phyloP scores from a whole-genome alignment of 2,113 vertebrate species.

The Prunella fulvescens region DNA sequence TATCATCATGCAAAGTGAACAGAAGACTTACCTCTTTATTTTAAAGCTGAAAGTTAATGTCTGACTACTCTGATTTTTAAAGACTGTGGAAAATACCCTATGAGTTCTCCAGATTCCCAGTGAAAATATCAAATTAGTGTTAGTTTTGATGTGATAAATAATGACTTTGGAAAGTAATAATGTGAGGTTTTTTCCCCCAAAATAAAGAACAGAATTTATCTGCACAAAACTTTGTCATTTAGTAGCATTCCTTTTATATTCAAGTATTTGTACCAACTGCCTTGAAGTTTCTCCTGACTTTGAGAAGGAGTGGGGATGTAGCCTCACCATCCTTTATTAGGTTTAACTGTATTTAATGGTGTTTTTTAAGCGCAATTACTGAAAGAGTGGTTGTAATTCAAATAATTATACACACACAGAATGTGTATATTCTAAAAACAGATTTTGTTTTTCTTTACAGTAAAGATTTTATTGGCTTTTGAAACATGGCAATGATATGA shows the following conservation, averaged over 20 bases:
- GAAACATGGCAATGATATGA: background rate
- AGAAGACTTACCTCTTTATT: background rate
- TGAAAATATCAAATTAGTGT: background rate
- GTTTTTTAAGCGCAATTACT: background rate
- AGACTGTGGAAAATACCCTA: background rate
- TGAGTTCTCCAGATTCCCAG: background rate
- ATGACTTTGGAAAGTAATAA: background rate
- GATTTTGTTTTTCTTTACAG: background rate
- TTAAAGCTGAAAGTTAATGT: background rate
- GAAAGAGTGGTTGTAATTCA: background rate
- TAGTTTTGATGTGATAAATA: background rate
- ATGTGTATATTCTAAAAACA: background rate
- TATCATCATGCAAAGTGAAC: background rate
- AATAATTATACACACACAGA: background rate
- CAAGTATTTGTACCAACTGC: background rate
- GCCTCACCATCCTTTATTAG: background rate
- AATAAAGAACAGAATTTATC: background rate
- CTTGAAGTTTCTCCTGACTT: background rate
- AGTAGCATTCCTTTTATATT: background rate
- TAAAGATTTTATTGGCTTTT: background rate
- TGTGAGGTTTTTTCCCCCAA: background rate
- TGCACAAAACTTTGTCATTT: background rate
- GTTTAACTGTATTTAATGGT: background rate
- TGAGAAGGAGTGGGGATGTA: background rate
- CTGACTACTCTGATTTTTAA: background rate